Evolutionary conservation across 1,140 invertebrate species (phyloP).

Genomic region (Aphaenogaster floridana): DNA sequence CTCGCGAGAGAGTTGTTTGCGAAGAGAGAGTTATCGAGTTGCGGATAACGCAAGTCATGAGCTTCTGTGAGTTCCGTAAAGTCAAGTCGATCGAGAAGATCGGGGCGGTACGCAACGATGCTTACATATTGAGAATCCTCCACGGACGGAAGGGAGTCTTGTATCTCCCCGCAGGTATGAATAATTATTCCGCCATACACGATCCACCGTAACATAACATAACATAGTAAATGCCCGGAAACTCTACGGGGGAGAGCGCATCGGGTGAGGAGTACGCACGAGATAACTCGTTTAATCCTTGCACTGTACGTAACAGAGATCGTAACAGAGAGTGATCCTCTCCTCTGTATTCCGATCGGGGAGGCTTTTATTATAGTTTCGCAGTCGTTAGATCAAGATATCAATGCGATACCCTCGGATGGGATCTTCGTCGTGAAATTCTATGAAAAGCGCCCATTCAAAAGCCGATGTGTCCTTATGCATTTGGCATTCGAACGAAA

Average conservation of each 20-base stretch:
- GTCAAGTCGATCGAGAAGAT: constrained; percentile 49
- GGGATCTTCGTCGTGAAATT: neutral
- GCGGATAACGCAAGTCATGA: neutral
- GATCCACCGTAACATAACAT: constrained; percentile 14
- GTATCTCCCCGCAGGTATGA: constrained; percentile 19
- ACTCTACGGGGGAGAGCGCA: neutral
- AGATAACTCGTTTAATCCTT: constrained; percentile 30
- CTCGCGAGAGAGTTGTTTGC: neutral
- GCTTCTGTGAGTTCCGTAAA: constrained; percentile 32
- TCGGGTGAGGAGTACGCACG: neutral
- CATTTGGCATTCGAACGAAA: neutral
- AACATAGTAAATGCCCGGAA: constrained; percentile 5
- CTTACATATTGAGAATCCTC: constrained; percentile 39
- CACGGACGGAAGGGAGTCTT: neutral
- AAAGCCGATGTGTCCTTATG: neutral
- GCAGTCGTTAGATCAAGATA: neutral
- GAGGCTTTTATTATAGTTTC: neutral
- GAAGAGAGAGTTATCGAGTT: neutral
- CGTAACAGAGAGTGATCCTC: neutral
- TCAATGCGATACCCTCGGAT: neutral
- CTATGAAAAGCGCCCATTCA: neutral
- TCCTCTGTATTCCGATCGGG: neutral
- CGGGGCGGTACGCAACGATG: neutral
- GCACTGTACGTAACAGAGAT: neutral
- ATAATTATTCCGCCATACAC: constrained; percentile 58